Conservation (phyloP, 2,797 vertebrate species). For the Chromis chromis region DNA sequence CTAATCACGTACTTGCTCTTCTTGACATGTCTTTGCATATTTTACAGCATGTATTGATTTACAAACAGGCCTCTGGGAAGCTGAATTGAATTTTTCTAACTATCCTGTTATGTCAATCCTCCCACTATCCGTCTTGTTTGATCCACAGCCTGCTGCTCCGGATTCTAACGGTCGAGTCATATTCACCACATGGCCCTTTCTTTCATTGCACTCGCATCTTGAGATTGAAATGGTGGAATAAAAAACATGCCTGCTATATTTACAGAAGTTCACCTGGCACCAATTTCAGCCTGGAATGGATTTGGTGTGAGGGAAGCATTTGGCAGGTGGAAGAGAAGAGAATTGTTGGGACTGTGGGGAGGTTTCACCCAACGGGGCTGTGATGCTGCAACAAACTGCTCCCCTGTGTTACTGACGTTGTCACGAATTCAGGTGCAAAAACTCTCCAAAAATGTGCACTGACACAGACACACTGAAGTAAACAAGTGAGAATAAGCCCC, state of each 20-base stretch:
- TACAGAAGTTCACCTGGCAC: conserved; percentile 50
- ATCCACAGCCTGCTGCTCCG: conserved; percentile 39
- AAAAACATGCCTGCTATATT: conserved; percentile 45
- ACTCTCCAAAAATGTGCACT: neutral
- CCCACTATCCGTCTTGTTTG: conserved; percentile 43
- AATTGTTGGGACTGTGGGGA: conserved; percentile 30
- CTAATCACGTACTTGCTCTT: conserved; percentile 20
- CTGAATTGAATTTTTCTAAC: conserved; percentile 39
- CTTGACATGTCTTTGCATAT: conserved; percentile 41
- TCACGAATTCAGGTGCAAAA: conserved; percentile 22
- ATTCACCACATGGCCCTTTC: conserved; percentile 31
- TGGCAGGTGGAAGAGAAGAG: conserved; percentile 49
- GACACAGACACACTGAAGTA: neutral
- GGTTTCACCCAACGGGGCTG: conserved; percentile 24
- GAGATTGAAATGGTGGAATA: conserved; percentile 31
- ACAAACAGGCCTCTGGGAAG: conserved; percentile 39
- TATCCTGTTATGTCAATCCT: conserved; percentile 52
- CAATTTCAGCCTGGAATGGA: conserved; percentile 34
- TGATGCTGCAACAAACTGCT: conserved; percentile 15
- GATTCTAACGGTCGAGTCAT: conserved; percentile 38
- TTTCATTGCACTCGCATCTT: conserved; percentile 24
- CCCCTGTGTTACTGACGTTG: neutral
- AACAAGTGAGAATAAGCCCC: neutral
- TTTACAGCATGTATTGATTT: conserved; percentile 54
- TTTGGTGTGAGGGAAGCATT: conserved; percentile 28